Conservation (phyloP, 2,797 vertebrate species). For the Poeciliopsis paucimaculata region DNA sequence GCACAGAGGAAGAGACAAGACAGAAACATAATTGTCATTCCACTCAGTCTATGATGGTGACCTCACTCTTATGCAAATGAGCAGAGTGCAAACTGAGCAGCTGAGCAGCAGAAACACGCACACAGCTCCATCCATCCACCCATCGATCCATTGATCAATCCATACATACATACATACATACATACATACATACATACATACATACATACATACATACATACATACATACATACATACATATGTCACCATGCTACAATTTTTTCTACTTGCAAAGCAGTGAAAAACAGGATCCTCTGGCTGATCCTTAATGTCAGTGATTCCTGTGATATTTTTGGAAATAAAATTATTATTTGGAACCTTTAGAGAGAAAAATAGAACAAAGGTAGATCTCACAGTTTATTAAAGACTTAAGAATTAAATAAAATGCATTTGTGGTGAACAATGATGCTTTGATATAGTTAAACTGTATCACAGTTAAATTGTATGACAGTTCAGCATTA, state of each 20-base stretch:
- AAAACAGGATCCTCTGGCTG: constrained; percentile 8
- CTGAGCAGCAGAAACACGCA: constrained; percentile 4
- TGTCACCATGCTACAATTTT: not conserved
- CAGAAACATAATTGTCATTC: constrained; percentile 57
- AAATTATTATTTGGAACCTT: constrained; percentile 9
- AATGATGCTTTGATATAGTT: not conserved
- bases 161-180: not conserved
- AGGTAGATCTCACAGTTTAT: not conserved
- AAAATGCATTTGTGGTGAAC: not conserved
- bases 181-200: not conserved
- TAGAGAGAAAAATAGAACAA: not conserved
- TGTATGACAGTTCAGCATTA: not conserved
- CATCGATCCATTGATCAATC: not conserved
- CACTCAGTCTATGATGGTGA: constrained; percentile 57
- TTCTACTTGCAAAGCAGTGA: constrained; percentile 5
- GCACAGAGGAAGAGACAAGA: constrained; percentile 22
- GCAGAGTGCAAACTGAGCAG: constrained; percentile 26
- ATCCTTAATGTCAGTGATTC: constrained; percentile 31
- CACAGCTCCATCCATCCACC: constrained; percentile 12
- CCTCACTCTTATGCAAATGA: constrained; percentile 69
- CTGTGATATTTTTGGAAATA: constrained; percentile 6
- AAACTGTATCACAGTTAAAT: not conserved
- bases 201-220: constrained; percentile 9
- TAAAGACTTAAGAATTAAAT: not conserved
- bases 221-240: constrained; percentile 6